Percentiles rank a stretch among this genome's conserved stretches.
These are phyloP conservation scores for Corvus hawaiiensis DNA, from an alignment of 2,113 vertebrate genomes.

Conservation along the genomic window DNA sequence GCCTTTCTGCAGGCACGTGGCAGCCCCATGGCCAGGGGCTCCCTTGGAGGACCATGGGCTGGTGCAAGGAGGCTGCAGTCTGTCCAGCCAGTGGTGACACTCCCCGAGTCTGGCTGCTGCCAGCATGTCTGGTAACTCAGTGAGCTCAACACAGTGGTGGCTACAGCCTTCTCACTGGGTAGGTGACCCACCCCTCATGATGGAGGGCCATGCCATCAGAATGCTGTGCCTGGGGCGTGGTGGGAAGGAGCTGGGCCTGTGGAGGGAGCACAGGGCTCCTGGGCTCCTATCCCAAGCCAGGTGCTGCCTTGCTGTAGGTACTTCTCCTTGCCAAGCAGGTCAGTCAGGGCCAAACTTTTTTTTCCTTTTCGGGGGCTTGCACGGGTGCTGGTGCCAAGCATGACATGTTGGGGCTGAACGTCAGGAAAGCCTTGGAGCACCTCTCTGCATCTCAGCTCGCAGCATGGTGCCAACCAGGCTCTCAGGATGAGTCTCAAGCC, in stretches of 20 bases:
- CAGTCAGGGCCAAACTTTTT: slow-evolving; percentile 20
- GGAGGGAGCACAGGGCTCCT: not conserved
- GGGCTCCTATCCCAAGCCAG: not conserved
- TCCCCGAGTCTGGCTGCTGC: not conserved
- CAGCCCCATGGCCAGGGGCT: not conserved
- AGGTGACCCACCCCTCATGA: not conserved
- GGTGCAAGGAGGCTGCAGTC: not conserved
- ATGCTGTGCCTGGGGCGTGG: not conserved
- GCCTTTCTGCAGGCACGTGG: fast-evolving
- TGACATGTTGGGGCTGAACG: slow-evolving; percentile 43
- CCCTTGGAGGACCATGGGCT: not conserved
- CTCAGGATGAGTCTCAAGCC: not conserved
- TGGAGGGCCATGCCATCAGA: not conserved
- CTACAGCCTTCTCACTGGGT: not conserved
- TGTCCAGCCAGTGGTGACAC: not conserved
- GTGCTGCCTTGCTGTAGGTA: slow-evolving; percentile 27
- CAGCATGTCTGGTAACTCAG: not conserved
- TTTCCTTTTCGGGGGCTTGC: not conserved
- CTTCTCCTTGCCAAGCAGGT: slow-evolving; percentile 15
- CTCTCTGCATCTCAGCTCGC: not conserved
- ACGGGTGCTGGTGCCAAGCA: not conserved
- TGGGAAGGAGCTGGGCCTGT: not conserved
- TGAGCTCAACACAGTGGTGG: not conserved
- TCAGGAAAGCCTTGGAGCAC: slow-evolving; percentile 38
- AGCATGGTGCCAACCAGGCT: not conserved